Evolutionary conservation across 2,113 vertebrate species (phyloP).

Genomic region (Ranitomeya imitator): DNA sequence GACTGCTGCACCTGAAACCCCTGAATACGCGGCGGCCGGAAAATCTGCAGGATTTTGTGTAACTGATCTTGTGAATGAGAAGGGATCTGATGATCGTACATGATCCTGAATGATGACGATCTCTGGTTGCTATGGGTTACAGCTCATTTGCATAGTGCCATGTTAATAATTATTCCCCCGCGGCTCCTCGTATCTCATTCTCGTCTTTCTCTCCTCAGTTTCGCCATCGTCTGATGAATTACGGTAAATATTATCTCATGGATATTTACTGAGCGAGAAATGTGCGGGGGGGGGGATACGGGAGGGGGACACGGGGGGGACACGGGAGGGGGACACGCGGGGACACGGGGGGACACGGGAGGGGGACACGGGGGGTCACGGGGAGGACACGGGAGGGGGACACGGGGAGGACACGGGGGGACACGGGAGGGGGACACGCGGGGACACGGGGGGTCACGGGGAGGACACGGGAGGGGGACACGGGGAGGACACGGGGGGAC

Average conservation of each 20-base stretch:
- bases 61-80: too few species aligned
- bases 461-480: too few species aligned
- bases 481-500: too few species aligned
- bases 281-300: too few species aligned
- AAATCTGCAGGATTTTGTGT: too few species aligned
- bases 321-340: background rate
- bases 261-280: background rate
- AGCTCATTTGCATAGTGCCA: background rate
- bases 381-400: background rate
- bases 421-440: too few species aligned
- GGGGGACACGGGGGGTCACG: too few species aligned
- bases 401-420: too few species aligned
- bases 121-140: background rate
- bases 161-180: background rate
- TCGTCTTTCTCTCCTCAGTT: slow-evolving; percentile 3
- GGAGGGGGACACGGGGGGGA: background rate
- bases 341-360: background rate
- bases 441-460: too few species aligned
- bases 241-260: slow-evolving; percentile 3
- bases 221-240: background rate
- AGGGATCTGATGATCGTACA: too few species aligned
- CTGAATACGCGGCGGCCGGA: too few species aligned
- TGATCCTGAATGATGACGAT: background rate
- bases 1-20: too few species aligned
- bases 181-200: background rate